A percentile compares a stretch with the other conserved stretches of the same genome.
Evolutionary conservation across 2,797 vertebrate species (phyloP).

Genomic region (Podarcis lilfordi): DNA sequence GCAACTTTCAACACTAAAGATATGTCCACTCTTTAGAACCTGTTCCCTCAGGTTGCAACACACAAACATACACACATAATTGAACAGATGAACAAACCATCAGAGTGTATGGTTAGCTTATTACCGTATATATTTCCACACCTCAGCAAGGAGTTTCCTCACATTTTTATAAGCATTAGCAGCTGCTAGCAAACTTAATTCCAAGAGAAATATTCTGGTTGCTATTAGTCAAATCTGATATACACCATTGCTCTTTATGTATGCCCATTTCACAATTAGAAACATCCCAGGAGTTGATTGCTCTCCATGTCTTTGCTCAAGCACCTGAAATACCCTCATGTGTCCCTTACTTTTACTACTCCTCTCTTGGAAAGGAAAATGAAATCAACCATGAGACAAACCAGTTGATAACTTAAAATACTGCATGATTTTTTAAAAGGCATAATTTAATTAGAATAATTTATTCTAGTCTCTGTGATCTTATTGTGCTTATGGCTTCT

Average conservation of each 20-base stretch:
- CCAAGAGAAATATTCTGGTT: conserved; percentile 8
- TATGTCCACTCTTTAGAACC: not conserved
- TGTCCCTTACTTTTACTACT: not conserved
- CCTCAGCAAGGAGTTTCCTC: not conserved
- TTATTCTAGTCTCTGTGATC: not conserved
- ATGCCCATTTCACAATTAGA: not conserved
- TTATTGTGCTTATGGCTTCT: not conserved
- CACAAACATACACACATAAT: not conserved
- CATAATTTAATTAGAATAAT: not conserved
- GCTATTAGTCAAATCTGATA: not conserved
- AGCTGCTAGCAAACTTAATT: not conserved
- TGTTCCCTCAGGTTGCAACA: not conserved
- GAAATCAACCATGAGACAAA: not conserved
- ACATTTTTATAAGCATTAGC: not conserved
- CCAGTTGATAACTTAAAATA: not conserved
- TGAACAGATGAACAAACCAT: not conserved
- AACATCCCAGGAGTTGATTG: conserved; percentile 1
- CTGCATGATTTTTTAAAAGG: not conserved
- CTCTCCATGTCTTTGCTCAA: not conserved
- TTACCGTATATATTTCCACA: not conserved
- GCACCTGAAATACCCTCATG: not conserved
- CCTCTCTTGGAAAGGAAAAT: not conserved
- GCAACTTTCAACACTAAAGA: not conserved
- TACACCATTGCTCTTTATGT: not conserved
- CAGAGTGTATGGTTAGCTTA: not conserved